Evolutionary conservation across 2,797 vertebrate genomes (phyloP).

Genomic region (Saxicola maurus): DNA sequence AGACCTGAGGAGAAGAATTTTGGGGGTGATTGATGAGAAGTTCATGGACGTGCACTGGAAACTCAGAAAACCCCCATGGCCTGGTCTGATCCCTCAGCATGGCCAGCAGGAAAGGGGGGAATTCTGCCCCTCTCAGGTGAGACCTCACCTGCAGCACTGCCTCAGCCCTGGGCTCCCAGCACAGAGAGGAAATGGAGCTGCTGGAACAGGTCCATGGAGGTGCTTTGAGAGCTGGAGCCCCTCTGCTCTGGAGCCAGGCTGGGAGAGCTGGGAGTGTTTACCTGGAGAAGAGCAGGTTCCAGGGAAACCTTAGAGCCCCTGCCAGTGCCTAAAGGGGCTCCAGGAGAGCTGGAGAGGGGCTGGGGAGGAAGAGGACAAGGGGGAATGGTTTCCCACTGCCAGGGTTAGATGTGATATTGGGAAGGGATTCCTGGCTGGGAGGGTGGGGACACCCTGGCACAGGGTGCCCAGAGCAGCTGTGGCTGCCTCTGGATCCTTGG

Average conservation of each 20-base stretch:
- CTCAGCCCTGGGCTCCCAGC: not conserved
- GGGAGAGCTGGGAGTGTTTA: not conserved
- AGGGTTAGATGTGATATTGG: fast-evolving
- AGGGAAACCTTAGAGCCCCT: fast-evolving
- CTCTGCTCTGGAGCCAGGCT: not conserved
- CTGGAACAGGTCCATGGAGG: fast-evolving
- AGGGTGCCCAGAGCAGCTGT: fast-evolving
- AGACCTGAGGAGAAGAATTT: not conserved
- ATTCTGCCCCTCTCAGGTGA: not conserved
- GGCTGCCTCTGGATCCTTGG: not conserved
- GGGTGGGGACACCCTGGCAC: fast-evolving
- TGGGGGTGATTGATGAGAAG: not conserved
- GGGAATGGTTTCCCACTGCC: not conserved
- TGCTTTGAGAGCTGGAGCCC: not conserved
- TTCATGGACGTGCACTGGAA: not conserved
- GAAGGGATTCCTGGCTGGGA: fast-evolving
- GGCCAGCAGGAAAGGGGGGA: not conserved
- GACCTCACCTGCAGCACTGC: not conserved
- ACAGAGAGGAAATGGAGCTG: fast-evolving
- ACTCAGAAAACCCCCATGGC: not conserved
- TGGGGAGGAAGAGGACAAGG: fast-evolving
- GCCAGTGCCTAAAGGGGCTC: fast-evolving
- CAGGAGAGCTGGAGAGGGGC: not conserved
- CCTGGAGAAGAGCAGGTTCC: fast-evolving
- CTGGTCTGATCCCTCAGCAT: not conserved